phyloP scores from a whole-genome alignment of 2,113 vertebrate genomes.

The Urocolius indicus region DNA sequence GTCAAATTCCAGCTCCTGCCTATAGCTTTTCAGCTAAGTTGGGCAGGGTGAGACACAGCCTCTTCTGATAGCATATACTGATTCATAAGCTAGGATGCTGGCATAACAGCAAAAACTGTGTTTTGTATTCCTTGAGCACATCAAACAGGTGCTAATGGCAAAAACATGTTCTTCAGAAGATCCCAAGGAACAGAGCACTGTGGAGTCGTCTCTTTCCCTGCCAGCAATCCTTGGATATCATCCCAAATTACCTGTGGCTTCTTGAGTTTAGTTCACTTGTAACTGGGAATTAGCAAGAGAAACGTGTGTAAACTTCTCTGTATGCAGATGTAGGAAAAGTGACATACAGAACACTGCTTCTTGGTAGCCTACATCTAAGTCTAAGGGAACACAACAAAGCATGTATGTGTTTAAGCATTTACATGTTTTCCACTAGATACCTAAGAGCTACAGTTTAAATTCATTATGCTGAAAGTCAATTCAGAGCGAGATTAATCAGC shows the following conservation, averaged over 20 bases:
- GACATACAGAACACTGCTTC: not conserved
- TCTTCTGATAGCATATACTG: not conserved
- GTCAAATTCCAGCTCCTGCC: not conserved
- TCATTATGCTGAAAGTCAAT: not conserved
- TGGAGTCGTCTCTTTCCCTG: not conserved
- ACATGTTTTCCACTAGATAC: not conserved
- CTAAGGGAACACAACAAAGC: not conserved
- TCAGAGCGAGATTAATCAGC: not conserved
- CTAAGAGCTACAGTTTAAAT: not conserved
- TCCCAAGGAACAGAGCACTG: not conserved
- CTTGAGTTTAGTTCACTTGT: not conserved
- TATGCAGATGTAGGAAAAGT: not conserved
- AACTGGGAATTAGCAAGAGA: not conserved
- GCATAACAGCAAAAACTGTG: not conserved
- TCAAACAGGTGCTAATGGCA: not conserved
- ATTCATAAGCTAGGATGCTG: not conserved
- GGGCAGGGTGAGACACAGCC: not conserved
- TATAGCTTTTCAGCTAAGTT: not conserved
- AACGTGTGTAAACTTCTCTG: not conserved
- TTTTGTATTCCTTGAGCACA: not conserved
- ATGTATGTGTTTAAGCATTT: not conserved
- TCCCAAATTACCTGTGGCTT: not conserved
- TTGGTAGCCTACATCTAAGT: not conserved
- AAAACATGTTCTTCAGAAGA: not conserved
- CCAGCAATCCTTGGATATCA: not conserved